These are phyloP conservation scores for Sinelater perroti DNA, from an alignment of 2,888 invertebrate species.

Conservation along the genomic window DNA sequence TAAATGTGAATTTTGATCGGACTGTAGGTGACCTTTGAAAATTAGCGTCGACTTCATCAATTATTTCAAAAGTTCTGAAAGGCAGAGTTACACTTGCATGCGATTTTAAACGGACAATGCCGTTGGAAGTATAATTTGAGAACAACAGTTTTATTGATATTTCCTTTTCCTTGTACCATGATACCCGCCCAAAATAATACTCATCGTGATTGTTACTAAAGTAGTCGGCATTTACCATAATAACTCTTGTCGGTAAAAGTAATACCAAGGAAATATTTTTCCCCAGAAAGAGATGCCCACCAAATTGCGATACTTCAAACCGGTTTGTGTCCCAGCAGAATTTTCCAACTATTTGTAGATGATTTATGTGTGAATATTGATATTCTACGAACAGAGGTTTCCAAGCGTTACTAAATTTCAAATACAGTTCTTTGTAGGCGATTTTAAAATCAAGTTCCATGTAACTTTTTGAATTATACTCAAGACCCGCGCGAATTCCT, in stretches of 20 bases:
- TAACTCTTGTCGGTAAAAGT: slow-evolving; percentile 33
- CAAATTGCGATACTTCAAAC: slow-evolving; percentile 31
- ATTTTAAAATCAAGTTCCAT: slow-evolving; percentile 19
- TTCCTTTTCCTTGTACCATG: slow-evolving; percentile 33
- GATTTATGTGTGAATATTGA: slow-evolving; percentile 18
- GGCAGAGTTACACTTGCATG: slow-evolving; percentile 29
- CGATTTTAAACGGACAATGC: slow-evolving; percentile 16
- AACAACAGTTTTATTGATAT: slow-evolving; percentile 14
- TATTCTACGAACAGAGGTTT: slow-evolving; percentile 29
- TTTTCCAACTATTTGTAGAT: slow-evolving; percentile 17
- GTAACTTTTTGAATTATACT: slow-evolving; percentile 27
- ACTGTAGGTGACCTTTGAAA: slow-evolving; percentile 1
- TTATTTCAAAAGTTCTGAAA: slow-evolving; percentile 35
- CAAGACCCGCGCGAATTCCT: slow-evolving; percentile 2
- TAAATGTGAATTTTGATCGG: slow-evolving; percentile 26
- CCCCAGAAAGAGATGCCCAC: slow-evolving; percentile 34
- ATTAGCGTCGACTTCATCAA: slow-evolving; percentile 26
- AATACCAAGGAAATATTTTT: slow-evolving; percentile 32
- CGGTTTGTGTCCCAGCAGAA: slow-evolving; percentile 39
- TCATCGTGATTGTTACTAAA: slow-evolving; percentile 19
- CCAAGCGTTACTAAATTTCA: slow-evolving; percentile 34
- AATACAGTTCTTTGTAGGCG: slow-evolving; percentile 7
- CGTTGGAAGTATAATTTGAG: slow-evolving; percentile 19
- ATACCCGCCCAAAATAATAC: slow-evolving; percentile 26
- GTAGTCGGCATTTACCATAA: slow-evolving; percentile 23